Evolutionary conservation across 2,888 invertebrate species (phyloP).

Genomic region (Ephialtes manifestator): DNA sequence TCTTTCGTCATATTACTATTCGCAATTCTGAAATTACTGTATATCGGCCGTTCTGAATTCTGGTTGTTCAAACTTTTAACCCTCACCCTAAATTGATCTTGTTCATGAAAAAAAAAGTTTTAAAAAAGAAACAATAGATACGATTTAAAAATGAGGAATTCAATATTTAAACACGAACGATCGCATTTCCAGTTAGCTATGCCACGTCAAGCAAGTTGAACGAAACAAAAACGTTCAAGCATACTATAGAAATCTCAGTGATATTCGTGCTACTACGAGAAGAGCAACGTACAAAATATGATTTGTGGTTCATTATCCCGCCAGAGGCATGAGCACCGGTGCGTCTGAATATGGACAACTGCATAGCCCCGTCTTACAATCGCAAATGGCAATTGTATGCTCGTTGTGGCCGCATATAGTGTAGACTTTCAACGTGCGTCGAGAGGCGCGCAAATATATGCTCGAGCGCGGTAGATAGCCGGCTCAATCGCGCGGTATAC

Average conservation of each 20-base stretch:
- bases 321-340: not conserved
- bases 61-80: too few relatives aligned
- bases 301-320: conserved; percentile 20
- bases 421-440: conserved; percentile 47
- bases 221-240: not conserved
- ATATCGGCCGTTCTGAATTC: too few relatives aligned
- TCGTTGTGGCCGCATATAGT: conserved; percentile 14
- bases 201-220: not conserved
- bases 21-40: too few relatives aligned
- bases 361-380: conserved; percentile 2
- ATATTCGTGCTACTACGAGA: not conserved
- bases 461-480: conserved; percentile 34
- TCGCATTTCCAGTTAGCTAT: not conserved
- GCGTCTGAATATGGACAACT: conserved; percentile 2
- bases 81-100: not conserved
- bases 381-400: conserved; percentile 22
- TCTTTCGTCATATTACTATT: too few relatives aligned
- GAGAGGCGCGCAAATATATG: conserved; percentile 59
- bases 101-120: not conserved
- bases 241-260: not conserved
- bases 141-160: not conserved
- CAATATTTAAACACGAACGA: not conserved
- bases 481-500: conserved; percentile 38
- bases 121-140: not conserved
- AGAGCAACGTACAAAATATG: conserved; percentile 21